Conservation (phyloP, 2,888 invertebrate species). For the Diadegma fenestrale region DNA sequence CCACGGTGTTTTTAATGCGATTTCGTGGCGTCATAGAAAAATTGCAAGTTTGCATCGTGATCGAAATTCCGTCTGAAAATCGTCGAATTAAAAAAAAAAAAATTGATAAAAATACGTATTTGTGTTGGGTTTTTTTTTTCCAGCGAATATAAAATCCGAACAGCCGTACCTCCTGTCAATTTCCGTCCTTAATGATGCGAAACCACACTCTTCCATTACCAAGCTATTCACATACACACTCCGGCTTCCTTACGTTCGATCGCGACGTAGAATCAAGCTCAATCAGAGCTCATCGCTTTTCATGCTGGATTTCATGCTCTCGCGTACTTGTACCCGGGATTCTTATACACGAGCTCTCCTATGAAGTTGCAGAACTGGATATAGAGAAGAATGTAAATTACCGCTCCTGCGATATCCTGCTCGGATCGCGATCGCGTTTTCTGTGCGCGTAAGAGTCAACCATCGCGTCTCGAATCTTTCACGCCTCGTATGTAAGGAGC, state of each 20-base stretch:
- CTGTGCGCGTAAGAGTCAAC: neutral
- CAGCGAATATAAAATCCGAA: neutral
- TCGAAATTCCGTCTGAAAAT: neutral
- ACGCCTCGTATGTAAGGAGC: neutral
- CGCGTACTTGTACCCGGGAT: conserved; percentile 28
- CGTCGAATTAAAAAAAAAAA: neutral
- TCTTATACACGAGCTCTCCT: conserved; percentile 11
- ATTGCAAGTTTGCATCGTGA: conserved; percentile 1
- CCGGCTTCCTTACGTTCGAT: neutral
- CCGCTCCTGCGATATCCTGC: conserved; percentile 51
- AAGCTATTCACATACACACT: neutral
- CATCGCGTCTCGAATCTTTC: conserved; percentile 19
- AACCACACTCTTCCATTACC: neutral
- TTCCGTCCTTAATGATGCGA: neutral
- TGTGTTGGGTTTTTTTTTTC: neutral
- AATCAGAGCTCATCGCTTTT: conserved; percentile 32
- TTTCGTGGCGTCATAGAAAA: neutral
- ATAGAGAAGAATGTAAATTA: conserved; percentile 80
- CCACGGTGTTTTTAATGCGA: neutral
- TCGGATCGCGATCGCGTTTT: neutral
- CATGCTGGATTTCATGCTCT: conserved; percentile 38
- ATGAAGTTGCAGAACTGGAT: conserved; percentile 69
- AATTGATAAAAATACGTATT: neutral
- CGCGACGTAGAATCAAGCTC: conserved; percentile 17
- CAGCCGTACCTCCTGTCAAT: neutral